These are phyloP conservation scores for Meliscaeva auricollis DNA, from an alignment of 2,888 invertebrate species.

Conservation along the genomic window DNA sequence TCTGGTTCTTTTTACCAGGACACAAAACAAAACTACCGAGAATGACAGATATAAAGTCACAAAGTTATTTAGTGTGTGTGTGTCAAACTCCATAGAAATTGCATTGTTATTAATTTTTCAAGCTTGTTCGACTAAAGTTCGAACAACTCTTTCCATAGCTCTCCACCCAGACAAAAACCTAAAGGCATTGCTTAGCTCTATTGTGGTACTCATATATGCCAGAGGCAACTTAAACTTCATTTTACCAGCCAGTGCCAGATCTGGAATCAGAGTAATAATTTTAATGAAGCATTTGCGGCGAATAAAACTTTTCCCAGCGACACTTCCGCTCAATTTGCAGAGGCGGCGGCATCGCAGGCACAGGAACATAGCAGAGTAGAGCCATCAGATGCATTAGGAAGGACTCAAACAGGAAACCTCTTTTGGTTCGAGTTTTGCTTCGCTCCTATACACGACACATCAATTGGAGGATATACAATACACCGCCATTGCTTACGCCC, in stretches of 20 bases:
- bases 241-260: slow-evolving; percentile 34
- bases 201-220: no score
- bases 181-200: slow-evolving; percentile 24
- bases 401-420: slow-evolving; percentile 55
- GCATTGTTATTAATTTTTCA: slow-evolving; percentile 70
- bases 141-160: background rate
- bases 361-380: slow-evolving; percentile 22
- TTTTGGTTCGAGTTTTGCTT: slow-evolving; percentile 29
- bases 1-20: background rate
- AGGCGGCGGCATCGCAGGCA: background rate
- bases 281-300: slow-evolving; percentile 75
- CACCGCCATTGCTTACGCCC: slow-evolving; percentile 42
- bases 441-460: slow-evolving; percentile 70
- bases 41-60: slow-evolving; percentile 66
- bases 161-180: background rate
- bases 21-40: slow-evolving; percentile 33
- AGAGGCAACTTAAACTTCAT: slow-evolving; percentile 67
- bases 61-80: slow-evolving; percentile 48
- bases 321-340: slow-evolving; percentile 75
- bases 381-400: slow-evolving; percentile 27
- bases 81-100: slow-evolving; percentile 68
- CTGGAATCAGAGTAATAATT: slow-evolving; percentile 68
- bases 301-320: slow-evolving; percentile 74
- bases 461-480: slow-evolving; percentile 60
- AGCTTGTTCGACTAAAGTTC: slow-evolving; percentile 35